phyloP scores from a whole-genome alignment of 2,797 vertebrate species.

The Pelobates cultripes region DNA sequence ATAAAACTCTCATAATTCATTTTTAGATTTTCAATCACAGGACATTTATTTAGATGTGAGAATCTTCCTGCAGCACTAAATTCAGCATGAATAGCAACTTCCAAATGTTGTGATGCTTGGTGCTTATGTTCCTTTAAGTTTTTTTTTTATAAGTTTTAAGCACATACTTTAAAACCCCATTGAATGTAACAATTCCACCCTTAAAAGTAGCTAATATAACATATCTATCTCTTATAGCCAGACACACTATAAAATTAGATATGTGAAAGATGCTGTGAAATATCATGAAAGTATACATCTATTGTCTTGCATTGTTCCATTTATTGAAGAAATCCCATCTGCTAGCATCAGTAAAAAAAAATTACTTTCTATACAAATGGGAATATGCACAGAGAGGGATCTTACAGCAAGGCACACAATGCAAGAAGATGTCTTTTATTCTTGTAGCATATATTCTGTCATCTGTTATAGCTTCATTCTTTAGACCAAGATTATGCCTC shows the following conservation, averaged over 20 bases:
- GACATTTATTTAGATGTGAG: no score
- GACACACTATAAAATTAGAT: slow-evolving; percentile 1
- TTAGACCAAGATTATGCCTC: no score
- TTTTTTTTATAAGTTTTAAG: no score
- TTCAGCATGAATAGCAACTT: no score
- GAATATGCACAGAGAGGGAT: slow-evolving; percentile 7
- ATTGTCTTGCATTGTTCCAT: slow-evolving; percentile 23
- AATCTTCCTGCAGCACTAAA: no score
- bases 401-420: slow-evolving; percentile 7
- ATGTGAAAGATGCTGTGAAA: slow-evolving; percentile 9
- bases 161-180: no score
- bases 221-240: not conserved
- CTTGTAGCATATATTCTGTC: not conserved
- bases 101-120: no score
- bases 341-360: slow-evolving; percentile 38
- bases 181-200: not conserved
- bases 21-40: no score
- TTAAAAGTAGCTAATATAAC: not conserved
- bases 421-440: slow-evolving; percentile 6
- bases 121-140: no score
- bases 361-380: slow-evolving; percentile 38
- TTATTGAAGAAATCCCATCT: slow-evolving; percentile 37
- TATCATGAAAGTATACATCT: slow-evolving; percentile 30
- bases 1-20: no score
- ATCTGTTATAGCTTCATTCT: not conserved